Evolutionary conservation across 2,888 invertebrate genomes (phyloP), one percentile per base, ranked within the genome.

Genomic region (Caenorhabditis sp.): DNA sequence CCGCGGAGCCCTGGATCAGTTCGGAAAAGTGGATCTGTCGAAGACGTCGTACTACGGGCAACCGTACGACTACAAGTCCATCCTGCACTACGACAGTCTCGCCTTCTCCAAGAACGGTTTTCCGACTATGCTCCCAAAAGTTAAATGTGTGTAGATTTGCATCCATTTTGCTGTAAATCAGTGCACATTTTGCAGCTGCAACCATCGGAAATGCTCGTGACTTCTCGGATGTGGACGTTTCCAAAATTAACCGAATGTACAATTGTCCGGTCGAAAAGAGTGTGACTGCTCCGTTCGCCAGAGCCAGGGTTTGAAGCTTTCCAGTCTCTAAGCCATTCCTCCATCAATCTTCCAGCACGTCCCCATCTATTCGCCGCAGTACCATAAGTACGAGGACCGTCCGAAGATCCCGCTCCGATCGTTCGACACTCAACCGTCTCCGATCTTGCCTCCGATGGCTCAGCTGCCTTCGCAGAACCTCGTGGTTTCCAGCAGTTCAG

Each of bases 181-280:
- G 48, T 58, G 17, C 17, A 9, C 15, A 1, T 27, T 72, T 71
- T 82, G 26, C 71, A 84, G 83, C 83, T 2, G 81, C 83, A 0
- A 81, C 83, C 24, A 84, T 88, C 27, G 88, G 88, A 6, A 88
- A 88, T 48, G 88, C 88, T 15, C 87, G 86, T 39, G 88, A 88
- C 46, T 88, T 88, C 62, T 83, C 84, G 11, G 88, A 88, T 11
- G 81, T 88, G 17, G 88, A 89, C 73, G 72, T 89, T 37, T 84
- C 86, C 1, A 89, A 89, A 72, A 89, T 89, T 70, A 89, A 89
- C 73, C 70, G 88, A 59, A 89, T 89, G 89, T 89, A 89, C 80
- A 85, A 85, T 26, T 89, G 89, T 71, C 83, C 80, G 6, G 30
- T 72, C 5, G 78, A 78, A n/a, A 77, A 80, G 32, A 75, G 73